These are phyloP conservation scores for Luehdorfia chinensis DNA, from an alignment of 1,140 invertebrate species.

Conservation along the genomic window DNA sequence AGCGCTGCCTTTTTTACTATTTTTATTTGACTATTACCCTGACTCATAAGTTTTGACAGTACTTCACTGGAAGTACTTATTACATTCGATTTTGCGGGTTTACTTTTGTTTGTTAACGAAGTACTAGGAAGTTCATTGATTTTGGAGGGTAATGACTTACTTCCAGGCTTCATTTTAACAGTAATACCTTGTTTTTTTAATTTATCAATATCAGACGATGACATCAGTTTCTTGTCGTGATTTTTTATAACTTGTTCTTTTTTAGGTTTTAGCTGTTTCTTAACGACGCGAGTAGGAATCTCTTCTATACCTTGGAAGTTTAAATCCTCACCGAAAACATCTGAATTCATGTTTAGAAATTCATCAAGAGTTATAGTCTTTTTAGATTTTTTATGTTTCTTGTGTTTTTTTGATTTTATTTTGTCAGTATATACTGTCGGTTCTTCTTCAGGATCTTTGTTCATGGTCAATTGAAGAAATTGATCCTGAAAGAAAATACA, in stretches of 20 bases:
- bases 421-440: constrained; percentile 30
- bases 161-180: constrained; percentile 45
- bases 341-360: constrained; percentile 73
- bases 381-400: constrained; percentile 70
- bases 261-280: constrained; percentile 46
- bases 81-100: constrained; percentile 18
- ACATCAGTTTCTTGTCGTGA: constrained; percentile 29
- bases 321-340: constrained; percentile 68
- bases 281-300: constrained; percentile 55
- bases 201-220: constrained; percentile 54
- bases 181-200: constrained; percentile 64
- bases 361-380: constrained; percentile 69
- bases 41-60: constrained; percentile 54
- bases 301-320: constrained; percentile 67
- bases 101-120: constrained; percentile 15
- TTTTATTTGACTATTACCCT: constrained; percentile 60
- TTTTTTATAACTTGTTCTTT: constrained; percentile 32
- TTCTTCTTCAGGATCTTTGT: constrained; percentile 32
- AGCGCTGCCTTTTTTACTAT: constrained; percentile 46
- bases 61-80: constrained; percentile 38
- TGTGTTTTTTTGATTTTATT: constrained; percentile 61
- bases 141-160: constrained; percentile 20
- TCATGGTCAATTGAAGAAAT: constrained; percentile 52
- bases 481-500: constrained; percentile 46
- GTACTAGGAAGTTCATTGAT: constrained; percentile 15